Evolutionary conservation across 2,797 vertebrate genomes (phyloP).

Genomic region (Sphaeramia orbicularis): DNA sequence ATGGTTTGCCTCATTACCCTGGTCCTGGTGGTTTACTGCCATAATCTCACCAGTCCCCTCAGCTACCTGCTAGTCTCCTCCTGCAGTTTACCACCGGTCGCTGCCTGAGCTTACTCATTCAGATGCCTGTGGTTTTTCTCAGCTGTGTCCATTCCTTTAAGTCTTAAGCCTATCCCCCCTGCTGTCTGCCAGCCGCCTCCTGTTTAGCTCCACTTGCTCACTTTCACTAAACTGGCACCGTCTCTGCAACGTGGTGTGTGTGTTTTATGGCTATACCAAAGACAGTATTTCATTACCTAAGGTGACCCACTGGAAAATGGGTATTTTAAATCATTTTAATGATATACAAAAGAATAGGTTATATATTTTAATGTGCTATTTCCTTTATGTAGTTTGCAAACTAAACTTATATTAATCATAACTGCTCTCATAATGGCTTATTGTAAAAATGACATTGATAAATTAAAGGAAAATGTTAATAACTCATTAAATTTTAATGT

Average conservation of each 20-base stretch:
- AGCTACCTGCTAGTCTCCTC: constrained; percentile 16
- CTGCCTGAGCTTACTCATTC: constrained; percentile 34
- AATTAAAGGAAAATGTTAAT: constrained; percentile 9
- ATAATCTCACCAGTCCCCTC: constrained; percentile 5
- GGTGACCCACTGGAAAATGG: too few species aligned
- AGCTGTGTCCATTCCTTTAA: constrained; percentile 38
- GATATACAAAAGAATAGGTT: too few species aligned
- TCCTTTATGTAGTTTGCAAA: background rate
- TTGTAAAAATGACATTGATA: constrained; percentile 24
- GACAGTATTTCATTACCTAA: background rate
- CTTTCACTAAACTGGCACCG: constrained; percentile 34
- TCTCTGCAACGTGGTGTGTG: constrained; percentile 2
- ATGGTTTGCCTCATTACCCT: constrained; percentile 17
- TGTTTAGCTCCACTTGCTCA: constrained; percentile 34
- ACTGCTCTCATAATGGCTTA: constrained; percentile 5
- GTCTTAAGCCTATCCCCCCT: constrained; percentile 26
- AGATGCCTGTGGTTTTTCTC: constrained; percentile 32
- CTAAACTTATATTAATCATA: constrained; percentile 10
- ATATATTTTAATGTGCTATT: too few species aligned
- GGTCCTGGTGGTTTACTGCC: constrained; percentile 4
- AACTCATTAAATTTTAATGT: constrained; percentile 10
- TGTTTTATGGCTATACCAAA: background rate
- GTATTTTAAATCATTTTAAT: too few species aligned
- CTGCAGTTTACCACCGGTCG: constrained; percentile 36
- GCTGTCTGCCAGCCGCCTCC: constrained; percentile 27